phyloP scores from a whole-genome alignment of 2,888 invertebrate species.

The Drosophila borborema region DNA sequence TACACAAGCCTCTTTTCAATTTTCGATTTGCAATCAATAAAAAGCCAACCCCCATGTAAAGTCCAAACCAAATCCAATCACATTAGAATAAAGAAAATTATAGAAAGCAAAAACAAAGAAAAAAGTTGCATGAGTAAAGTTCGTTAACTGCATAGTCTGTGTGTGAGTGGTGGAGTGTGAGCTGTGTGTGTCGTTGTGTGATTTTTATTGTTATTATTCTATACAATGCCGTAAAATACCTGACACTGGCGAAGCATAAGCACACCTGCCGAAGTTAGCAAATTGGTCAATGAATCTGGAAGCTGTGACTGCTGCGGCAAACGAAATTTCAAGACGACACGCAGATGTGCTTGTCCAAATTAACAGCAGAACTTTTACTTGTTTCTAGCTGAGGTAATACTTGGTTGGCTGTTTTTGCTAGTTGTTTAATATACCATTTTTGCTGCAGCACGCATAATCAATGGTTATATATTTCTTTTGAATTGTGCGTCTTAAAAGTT shows the following conservation, averaged over 20 bases:
- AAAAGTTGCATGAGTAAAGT: slow-evolving; percentile 27
- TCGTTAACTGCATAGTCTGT: not conserved
- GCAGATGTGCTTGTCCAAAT: not conserved
- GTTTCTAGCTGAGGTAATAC: not conserved
- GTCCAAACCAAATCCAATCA: slow-evolving; percentile 67
- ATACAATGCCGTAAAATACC: slow-evolving; percentile 74
- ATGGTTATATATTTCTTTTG: not conserved
- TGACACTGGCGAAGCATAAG: slow-evolving; percentile 47
- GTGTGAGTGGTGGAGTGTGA: slow-evolving; percentile 2
- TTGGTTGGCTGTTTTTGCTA: not conserved
- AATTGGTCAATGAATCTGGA: not conserved
- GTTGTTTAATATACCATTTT: not conserved
- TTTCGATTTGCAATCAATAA: slow-evolving; percentile 74
- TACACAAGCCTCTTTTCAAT: slow-evolving; percentile 59
- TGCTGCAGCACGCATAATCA: not conserved
- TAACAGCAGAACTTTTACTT: not conserved
- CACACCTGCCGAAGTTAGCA: slow-evolving; percentile 43
- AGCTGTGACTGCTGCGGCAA: not conserved
- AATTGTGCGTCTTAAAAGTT: not conserved
- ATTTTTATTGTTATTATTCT: slow-evolving; percentile 78
- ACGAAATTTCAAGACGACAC: not conserved
- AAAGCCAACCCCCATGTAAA: slow-evolving; percentile 36
- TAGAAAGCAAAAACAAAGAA: slow-evolving; percentile 15
- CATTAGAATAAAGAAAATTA: slow-evolving; percentile 64
- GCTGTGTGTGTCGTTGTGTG: slow-evolving; percentile 31